Base-by-base conservation (phyloP, 30 jellyfish, hydroid and myxozoan genomes). In the Pelagia noctiluca region DNA sequence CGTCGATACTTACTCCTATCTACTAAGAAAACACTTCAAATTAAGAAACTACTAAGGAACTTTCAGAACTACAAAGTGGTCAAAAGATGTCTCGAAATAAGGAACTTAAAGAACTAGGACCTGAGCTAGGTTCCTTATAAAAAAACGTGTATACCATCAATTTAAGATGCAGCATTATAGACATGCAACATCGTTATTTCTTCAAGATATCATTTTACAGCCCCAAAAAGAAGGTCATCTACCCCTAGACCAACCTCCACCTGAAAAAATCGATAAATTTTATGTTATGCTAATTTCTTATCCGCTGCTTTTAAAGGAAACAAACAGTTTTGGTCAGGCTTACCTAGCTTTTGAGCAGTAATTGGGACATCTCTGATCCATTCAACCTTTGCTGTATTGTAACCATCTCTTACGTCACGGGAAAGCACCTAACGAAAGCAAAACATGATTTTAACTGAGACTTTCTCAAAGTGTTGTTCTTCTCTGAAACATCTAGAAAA, bases 371-470 rank as follows among this genome's bases (percentile, higher is more conserved):
- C 99, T 12, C 72, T 52, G 35, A 95, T 77, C 97, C 97, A 95
- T 26, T 75, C 75, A 3, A 95, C 97, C 82, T 85, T 95, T 0
- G 97, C 99, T 68, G 95, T 84, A 22, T 57, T 57, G 76, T 86
- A 95, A 25, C 99, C 99, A 73, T 89, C 99, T 50, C 50, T 47
- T 24, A 63, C 61, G 11, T 88, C 97, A 47, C 86, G 61, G 38
- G 93, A 89, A 36, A 94, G 47, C 28, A 94, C 99, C 99, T 94
- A 12, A 19, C 26, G 8, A 36, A 21, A 70, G 36, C 8, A 29
- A 30, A 74, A 47, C 0, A 19, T 4, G 18, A 10, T 18, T 67
- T 22, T 0, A 77, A 35, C 31, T 4, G 29, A 71, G 10, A 18
- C 7, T 64, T 31, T n/a, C 23, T 38, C 68, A 25, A n/a, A 11